Evolutionary conservation across 2,888 invertebrate species (phyloP), one percentile per base, ranked within the genome.

Genomic region (Norana najaformis): DNA sequence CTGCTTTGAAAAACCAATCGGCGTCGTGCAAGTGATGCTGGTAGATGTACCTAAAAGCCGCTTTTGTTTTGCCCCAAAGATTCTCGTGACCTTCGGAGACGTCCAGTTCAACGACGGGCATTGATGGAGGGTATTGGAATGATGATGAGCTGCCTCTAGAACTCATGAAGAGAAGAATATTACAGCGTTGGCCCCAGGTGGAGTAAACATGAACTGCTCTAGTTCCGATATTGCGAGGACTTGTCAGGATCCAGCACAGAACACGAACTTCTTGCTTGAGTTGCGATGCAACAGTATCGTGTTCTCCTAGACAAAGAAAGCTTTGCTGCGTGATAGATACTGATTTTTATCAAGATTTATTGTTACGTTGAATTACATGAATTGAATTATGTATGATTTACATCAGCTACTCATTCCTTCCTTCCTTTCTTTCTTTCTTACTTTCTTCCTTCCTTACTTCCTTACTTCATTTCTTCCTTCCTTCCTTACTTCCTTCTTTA

Each of bases 171-270:
- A 95, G 88, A 0, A 93, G 88, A 16, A 91, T 92, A 88, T 93
- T 93, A 90, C 94, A 94, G 23, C 98, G 96, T 94, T 97, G 97
- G 5, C 98, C 98, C 98, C 98, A 98, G 0, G 98, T 98, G 0
- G 97, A 97, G 34, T 91, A 89, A 18, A 99, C 98, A 93, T 98
- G 98, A 96, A 93, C 96, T 0, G 98, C 98, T 95, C 97, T 98
- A 93, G 96, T 97, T 93, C 97, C 96, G 93, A 99, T 98, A 95
- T 98, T 98, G 83, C 95, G 95, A 0, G 98, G 98, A 91, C 96
- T 97, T 0, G 99, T 99, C 98, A 99, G 97, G 85, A 99, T 96
- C 98, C 98, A 99, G 94, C 99, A 99, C 0, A 99, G 96, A 53
- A 88, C 41, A 16, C 90, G 88, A 34, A 69, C n/a, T 69, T 8